phyloP scores from a whole-genome alignment of 2,888 invertebrate species.

The Dryomyza anilis region DNA sequence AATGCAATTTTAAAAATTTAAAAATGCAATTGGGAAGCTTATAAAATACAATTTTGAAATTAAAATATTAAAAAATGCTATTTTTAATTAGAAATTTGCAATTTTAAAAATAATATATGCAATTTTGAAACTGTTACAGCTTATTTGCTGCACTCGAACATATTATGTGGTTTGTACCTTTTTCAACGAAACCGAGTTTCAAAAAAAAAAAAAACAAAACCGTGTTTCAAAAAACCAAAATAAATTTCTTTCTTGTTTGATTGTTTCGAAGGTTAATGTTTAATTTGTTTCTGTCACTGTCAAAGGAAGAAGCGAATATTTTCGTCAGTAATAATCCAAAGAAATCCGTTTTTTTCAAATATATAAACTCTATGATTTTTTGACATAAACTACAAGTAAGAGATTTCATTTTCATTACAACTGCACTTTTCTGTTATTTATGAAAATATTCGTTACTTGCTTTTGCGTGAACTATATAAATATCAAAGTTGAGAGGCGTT shows the following conservation, averaged over 20 bases:
- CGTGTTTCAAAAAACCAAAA: constrained; percentile 30
- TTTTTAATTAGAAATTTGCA: too few species aligned
- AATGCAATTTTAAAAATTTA: constrained; percentile 14
- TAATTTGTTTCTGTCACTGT: constrained; percentile 49
- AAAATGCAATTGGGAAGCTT: constrained; percentile 30
- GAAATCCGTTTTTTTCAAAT: neutral
- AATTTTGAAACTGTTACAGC: neutral
- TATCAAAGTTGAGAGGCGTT: constrained; percentile 12
- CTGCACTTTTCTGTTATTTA: too few species aligned
- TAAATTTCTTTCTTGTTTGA: constrained; percentile 61
- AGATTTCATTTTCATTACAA: too few species aligned
- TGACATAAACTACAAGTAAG: too few species aligned
- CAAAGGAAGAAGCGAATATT: constrained; percentile 7
- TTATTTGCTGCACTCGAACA: neutral
- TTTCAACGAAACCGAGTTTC: too few species aligned
- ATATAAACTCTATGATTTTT: neutral
- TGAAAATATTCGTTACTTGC: constrained; percentile 3
- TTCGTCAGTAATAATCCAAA: neutral
- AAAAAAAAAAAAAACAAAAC: neutral
- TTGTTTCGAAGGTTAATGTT: constrained; percentile 60
- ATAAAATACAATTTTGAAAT: too few species aligned
- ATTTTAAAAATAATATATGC: constrained; percentile 16
- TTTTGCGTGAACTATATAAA: neutral
- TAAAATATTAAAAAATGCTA: too few species aligned
- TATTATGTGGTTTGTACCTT: constrained; percentile 12